Conservation (phyloP, 2,888 invertebrate genomes). For the Venustoraphidia nigricollis region DNA sequence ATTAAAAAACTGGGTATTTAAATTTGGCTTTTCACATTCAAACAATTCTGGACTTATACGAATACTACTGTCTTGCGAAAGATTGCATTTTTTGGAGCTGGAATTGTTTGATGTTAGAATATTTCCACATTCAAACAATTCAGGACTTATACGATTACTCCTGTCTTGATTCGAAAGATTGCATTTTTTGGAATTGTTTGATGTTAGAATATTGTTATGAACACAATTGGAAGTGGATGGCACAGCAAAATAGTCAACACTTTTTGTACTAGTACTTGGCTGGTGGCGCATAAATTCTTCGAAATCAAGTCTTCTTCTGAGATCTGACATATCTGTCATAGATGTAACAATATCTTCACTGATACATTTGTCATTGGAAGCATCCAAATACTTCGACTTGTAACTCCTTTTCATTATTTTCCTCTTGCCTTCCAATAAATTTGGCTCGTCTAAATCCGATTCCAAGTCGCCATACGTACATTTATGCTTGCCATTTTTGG, state of each 20-base stretch:
- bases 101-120: too few relatives aligned
- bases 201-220: not conserved
- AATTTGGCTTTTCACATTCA: too few relatives aligned
- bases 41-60: too few relatives aligned
- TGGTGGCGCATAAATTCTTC: slow-evolving; percentile 11
- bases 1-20: too few relatives aligned
- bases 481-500: slow-evolving; percentile 60
- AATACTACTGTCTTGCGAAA: too few relatives aligned
- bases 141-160: too few relatives aligned
- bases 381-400: slow-evolving; percentile 21
- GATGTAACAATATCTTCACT: too few relatives aligned
- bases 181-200: not conserved
- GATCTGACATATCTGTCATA: not conserved
- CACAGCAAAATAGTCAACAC: slow-evolving; percentile 8
- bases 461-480: slow-evolving; percentile 62
- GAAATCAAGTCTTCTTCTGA: slow-evolving; percentile 1
- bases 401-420: slow-evolving; percentile 25
- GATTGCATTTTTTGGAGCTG: too few relatives aligned
- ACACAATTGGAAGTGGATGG: slow-evolving; percentile 6
- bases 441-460: slow-evolving; percentile 18
- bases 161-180: too few relatives aligned
- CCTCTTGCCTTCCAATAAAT: slow-evolving; percentile 17
- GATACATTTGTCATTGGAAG: too few relatives aligned
- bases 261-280: not conserved
- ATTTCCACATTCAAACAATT: too few relatives aligned